These are phyloP conservation scores for Varroa destructor DNA, from an alignment of 1,140 invertebrate genomes.

Conservation along the genomic window DNA sequence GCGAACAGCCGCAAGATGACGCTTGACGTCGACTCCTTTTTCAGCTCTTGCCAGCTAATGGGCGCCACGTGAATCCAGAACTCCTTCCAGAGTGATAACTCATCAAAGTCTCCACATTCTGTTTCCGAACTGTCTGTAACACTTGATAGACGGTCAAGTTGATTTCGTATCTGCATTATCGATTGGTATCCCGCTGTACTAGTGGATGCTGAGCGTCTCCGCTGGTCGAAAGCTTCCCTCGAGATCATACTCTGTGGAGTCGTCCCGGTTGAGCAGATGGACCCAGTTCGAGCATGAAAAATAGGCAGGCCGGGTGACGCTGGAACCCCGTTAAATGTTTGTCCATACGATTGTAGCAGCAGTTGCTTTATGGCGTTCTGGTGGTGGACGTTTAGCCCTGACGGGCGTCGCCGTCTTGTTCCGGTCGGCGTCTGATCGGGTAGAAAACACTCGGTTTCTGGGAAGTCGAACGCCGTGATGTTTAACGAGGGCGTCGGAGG, in stretches of 20 bases:
- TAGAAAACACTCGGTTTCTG: slow-evolving; percentile 1
- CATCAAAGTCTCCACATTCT: not conserved
- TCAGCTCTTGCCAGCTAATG: slow-evolving; percentile 5
- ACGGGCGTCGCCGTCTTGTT: not conserved
- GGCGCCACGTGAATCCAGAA: not conserved
- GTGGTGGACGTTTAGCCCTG: not conserved
- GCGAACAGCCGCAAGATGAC: not conserved
- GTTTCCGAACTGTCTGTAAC: slow-evolving; percentile 1
- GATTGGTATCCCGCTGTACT: not conserved
- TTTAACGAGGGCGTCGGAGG: not conserved
- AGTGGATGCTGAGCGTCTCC: not conserved
- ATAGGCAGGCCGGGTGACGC: not conserved
- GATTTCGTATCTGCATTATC: not conserved
- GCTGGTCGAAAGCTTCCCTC: not conserved
- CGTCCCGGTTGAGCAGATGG: not conserved
- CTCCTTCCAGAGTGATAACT: slow-evolving; percentile 8
- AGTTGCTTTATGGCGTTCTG: not conserved
- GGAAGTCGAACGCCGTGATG: not conserved
- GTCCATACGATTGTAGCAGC: not conserved
- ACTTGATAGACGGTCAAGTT: slow-evolving; percentile 1
- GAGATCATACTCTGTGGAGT: slow-evolving; percentile 12
- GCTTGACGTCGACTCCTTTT: not conserved
- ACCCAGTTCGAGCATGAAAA: not conserved
- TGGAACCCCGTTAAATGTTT: not conserved
- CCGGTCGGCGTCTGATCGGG: not conserved